phyloP scores from a whole-genome alignment of 2,113 vertebrate genomes.

The Narcine bancroftii region DNA sequence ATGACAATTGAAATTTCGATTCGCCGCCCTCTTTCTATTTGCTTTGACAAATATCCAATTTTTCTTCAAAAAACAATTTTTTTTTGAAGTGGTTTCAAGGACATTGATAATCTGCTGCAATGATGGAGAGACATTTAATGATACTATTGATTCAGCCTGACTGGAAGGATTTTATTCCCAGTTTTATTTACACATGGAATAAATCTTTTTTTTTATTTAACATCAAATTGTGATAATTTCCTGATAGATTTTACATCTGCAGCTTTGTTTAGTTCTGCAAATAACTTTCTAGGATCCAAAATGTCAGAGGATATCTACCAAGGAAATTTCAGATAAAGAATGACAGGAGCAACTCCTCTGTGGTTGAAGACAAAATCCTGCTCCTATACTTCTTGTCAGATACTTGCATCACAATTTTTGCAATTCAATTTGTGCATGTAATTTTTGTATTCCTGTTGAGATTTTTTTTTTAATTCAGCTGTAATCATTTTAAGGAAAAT shows the following conservation, averaged over 20 bases:
- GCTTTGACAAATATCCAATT: not conserved
- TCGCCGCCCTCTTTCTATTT: not conserved
- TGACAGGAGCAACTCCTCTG: not conserved
- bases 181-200: constrained; percentile 27
- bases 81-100: not conserved
- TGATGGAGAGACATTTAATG: not conserved
- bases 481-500: not conserved
- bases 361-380: not conserved
- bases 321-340: not conserved
- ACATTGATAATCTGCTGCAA: constrained; percentile 16
- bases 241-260: not conserved
- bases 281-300: not conserved
- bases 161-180: constrained; percentile 32
- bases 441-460: constrained; percentile 10
- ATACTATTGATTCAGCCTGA: constrained; percentile 8
- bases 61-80: not conserved
- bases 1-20: constrained; percentile 24
- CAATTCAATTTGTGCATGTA: constrained; percentile 4
- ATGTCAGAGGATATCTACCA: not conserved
- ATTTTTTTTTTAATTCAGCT: not conserved
- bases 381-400: not conserved
- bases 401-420: constrained; percentile 15
- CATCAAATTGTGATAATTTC: constrained; percentile 27
- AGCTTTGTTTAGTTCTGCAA: constrained; percentile 19
- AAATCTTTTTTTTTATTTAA: not conserved